Conservation (phyloP, 2,113 vertebrate genomes). For the Rhipidura dahli region DNA sequence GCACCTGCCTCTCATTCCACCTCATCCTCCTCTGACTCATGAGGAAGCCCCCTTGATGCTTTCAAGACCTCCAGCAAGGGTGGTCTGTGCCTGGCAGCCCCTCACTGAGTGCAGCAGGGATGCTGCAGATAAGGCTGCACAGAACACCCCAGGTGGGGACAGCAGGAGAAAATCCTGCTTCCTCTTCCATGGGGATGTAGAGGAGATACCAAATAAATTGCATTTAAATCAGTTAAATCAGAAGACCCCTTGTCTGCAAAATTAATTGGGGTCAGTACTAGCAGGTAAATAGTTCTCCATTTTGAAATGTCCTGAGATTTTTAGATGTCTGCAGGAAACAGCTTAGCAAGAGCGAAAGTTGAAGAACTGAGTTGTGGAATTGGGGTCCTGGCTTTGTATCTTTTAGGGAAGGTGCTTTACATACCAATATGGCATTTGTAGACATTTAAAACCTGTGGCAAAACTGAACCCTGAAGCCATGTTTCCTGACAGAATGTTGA, state of each 20-base stretch:
- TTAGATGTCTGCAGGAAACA: not conserved
- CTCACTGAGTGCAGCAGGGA: not conserved
- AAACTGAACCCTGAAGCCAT: fast-evolving
- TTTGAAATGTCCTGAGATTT: not conserved
- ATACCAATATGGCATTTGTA: not conserved
- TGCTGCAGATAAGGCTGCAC: not conserved
- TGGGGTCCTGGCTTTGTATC: not conserved
- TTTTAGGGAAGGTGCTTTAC: not conserved
- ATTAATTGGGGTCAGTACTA: not conserved
- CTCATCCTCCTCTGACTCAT: not conserved
- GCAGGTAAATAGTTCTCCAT: not conserved
- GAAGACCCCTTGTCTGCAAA: not conserved
- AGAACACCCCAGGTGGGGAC: not conserved
- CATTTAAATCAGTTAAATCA: not conserved
- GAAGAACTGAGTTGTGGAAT: not conserved
- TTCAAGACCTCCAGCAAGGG: not conserved
- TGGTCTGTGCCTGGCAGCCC: not conserved
- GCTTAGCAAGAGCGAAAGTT: not conserved
- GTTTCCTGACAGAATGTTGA: not conserved
- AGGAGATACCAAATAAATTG: not conserved
- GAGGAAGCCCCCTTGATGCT: not conserved
- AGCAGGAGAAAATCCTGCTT: not conserved
- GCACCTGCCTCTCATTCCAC: not conserved
- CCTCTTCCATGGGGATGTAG: not conserved
- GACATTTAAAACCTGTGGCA: not conserved